Evolutionary conservation across 1,140 invertebrate genomes (phyloP), one percentile per base, ranked within the genome.

Genomic region (Euura saliciscinereae): DNA sequence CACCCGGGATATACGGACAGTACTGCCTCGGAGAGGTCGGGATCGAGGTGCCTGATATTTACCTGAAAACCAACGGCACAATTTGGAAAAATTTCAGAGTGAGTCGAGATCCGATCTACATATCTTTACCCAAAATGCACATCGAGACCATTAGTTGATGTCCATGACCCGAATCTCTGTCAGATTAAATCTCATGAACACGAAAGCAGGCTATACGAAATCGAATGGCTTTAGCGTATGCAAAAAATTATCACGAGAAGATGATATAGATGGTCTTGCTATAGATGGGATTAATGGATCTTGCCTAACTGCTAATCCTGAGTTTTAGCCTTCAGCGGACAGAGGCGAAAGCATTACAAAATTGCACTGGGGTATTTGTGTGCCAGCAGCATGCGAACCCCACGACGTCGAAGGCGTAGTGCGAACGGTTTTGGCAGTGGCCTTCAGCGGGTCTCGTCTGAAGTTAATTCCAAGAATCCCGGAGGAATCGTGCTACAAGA

Each of bases 281-380:
- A 28, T 28, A 28, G 28, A 28, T 28, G 28, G 28, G 28, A 28
- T 28, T 28, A 28, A 28, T 28, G 28, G 28, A 28, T 28, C 28
- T 28, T 28, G 28, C 28, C 28, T 28, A 28, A 28, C 28, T 28
- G 28, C 28, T 28, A 28, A 28, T 28, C 28, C 28, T 28, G 28
- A 28, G 28, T 28, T 28, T 28, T n/a, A 59, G 51, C 51, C 51
- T 59, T n/a, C 73, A 8, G 69, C 75, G 76, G 42, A 82, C 45
- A 64, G 89, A 85, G 73, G 85, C 85, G 66, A 82, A 51, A 78
- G 80, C 28, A 82, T 83, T 51, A 90, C 87, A 64, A 86, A 87
- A 11, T 78, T 92, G 0, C 88, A 90, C 69, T 92, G 91, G 91
- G 91, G 89, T 42, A 87, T 92, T 1, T 93, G 92, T 75, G 85